Base-by-base conservation (phyloP, 2,797 vertebrate genomes). In the Chromis chromis region DNA sequence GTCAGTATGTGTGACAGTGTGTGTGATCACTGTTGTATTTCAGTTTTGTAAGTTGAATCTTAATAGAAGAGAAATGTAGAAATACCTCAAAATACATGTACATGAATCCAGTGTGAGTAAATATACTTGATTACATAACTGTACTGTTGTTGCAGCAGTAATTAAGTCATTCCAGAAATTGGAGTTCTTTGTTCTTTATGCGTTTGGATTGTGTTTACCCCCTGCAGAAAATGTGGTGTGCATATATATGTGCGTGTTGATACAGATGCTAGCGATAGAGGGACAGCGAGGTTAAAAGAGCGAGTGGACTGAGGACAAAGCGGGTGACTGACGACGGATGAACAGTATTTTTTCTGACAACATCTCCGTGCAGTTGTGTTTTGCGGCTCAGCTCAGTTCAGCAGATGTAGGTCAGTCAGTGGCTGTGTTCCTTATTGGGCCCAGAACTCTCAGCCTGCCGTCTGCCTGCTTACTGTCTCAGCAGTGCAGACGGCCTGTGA, bases 361-460 rank as follows among this genome's bases (percentile, higher is more conserved):
- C 59, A 60, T 70, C 62, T 70, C 57, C 7, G 28, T 54, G 69
- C 33, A 25, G 65, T 61, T 50, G 56, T 61, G 76, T 82, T 77
- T 73, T 25, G 42, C 27, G 56, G 70, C 70, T 52, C 72, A 1
- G 31, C 74, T 76, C 31, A 55, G 76, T 78, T 86, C 27, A 74
- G 71, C 76, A 78, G 86, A 92, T 90, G 83, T 90, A 89, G 91
- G 87, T 91, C 90, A 90, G 69, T 63, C 66, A 24, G 74, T 25
- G 53, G 65, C 74, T 76, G 74, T 70, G 58, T 72, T 83, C 75
- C 76, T 84, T 74, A 48, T 64, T 48, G 79, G 72, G 75, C 82
- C 79, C 82, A 68, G 66, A 85, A 68, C 76, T 75, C 76, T 36
- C 72, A 48, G 36, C 74, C 62, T 40, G 59, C 48, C 48, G 49